Evolutionary conservation across 2,113 vertebrate species (phyloP).

Genomic region (Halichoerus grypus): DNA sequence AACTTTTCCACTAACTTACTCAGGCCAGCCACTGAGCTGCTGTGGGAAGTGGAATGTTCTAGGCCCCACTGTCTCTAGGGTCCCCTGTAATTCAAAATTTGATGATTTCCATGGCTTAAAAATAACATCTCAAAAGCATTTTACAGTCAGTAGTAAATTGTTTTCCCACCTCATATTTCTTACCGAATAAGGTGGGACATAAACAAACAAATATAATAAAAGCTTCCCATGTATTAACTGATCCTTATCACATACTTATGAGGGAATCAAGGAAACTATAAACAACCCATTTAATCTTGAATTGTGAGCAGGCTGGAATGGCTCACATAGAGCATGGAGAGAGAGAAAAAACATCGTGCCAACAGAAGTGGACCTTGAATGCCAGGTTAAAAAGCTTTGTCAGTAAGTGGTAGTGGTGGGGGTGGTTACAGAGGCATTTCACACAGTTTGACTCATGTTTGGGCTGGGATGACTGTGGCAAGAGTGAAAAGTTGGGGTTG

Average conservation of each 20-base stretch:
- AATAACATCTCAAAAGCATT: slow-evolving; percentile 2
- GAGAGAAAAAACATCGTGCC: neutral
- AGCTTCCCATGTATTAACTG: neutral
- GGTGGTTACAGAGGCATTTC: neutral
- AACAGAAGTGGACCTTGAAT: neutral
- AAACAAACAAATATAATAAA: slow-evolving; percentile 63
- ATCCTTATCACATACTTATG: slow-evolving; percentile 19
- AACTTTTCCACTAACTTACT: neutral
- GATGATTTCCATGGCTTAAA: slow-evolving; percentile 28
- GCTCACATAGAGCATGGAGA: neutral
- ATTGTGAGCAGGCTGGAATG: neutral
- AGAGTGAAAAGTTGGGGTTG: neutral
- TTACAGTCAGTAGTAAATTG: slow-evolving; percentile 38
- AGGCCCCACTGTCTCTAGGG: neutral
- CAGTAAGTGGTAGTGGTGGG: neutral
- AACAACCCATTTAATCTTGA: neutral
- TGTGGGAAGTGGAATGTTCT: slow-evolving; percentile 1
- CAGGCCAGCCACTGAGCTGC: neutral
- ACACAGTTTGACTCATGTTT: neutral
- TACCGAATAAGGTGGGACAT: slow-evolving; percentile 45
- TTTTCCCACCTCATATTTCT: slow-evolving; percentile 48
- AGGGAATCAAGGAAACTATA: neutral
- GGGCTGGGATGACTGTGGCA: neutral
- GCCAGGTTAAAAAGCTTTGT: neutral
- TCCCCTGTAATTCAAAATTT: neutral